Evolutionary conservation across 2,113 vertebrate genomes (phyloP).

Genomic region (Grantiella picta): DNA sequence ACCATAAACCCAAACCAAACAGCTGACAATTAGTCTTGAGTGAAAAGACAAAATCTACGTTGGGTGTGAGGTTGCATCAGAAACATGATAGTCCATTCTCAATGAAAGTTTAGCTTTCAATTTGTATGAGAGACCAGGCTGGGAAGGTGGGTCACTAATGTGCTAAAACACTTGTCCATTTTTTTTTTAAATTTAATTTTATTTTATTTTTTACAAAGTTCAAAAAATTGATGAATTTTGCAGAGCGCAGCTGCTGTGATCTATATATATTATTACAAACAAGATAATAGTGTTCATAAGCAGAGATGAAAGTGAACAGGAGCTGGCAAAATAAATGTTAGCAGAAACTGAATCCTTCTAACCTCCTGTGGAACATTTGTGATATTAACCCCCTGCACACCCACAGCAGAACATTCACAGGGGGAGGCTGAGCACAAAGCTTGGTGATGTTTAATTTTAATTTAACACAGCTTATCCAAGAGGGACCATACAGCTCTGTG

Average conservation of each 20-base stretch:
- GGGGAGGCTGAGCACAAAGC: constrained; percentile 43
- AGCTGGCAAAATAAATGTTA: constrained; percentile 65
- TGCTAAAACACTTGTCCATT: background rate
- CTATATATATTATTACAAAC: constrained; percentile 63
- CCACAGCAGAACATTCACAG: background rate
- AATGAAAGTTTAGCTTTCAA: background rate
- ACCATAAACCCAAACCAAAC: background rate
- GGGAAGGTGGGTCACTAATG: background rate
- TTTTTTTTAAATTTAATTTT: background rate
- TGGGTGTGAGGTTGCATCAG: background rate
- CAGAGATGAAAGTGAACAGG: constrained; percentile 53
- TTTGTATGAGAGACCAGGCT: background rate
- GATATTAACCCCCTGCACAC: constrained; percentile 57
- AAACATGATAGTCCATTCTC: background rate
- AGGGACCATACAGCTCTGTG: background rate
- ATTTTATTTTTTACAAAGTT: background rate
- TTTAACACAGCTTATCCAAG: constrained; percentile 55
- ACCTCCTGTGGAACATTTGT: constrained; percentile 53
- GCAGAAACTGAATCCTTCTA: constrained; percentile 57
- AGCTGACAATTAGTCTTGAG: background rate
- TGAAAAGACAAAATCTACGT: background rate
- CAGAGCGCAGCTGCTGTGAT: constrained; percentile 32
- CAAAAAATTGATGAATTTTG: constrained; percentile 37
- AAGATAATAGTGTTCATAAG: constrained; percentile 62
- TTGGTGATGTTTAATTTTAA: constrained; percentile 66